phyloP scores from a whole-genome alignment of 2,888 invertebrate genomes.

The Tenodera sinensis region DNA sequence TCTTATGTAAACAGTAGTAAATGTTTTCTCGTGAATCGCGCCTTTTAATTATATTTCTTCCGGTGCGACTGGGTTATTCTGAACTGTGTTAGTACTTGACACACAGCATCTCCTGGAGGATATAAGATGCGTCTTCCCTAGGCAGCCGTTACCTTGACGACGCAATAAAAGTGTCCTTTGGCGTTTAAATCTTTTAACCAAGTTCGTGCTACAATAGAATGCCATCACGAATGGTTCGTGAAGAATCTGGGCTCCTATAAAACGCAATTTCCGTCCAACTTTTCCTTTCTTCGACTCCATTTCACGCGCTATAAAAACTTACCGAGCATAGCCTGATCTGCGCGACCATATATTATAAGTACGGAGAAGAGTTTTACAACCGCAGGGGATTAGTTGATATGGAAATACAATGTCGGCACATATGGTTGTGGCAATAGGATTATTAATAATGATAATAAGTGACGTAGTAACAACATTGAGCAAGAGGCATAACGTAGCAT shows the following conservation, averaged over 20 bases:
- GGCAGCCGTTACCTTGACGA: neutral
- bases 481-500: no score
- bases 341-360: neutral
- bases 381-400: neutral
- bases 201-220: neutral
- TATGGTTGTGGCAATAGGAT: no score
- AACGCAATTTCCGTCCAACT: constrained; percentile 2
- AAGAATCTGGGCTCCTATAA: neutral
- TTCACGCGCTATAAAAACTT: neutral
- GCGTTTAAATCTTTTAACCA: constrained; percentile 7
- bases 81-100: no score
- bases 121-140: neutral
- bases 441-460: no score
- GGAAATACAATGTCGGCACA: neutral
- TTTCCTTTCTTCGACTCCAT: constrained; percentile 8
- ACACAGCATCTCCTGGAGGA: neutral
- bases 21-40: no score
- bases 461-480: no score
- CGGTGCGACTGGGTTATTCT: no score
- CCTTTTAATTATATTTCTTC: no score
- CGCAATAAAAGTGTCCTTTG: constrained; percentile 10
- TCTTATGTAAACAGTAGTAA: no score
- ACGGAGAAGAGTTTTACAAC: neutral
- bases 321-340: neutral
- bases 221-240: neutral